phyloP scores from a whole-genome alignment of 2,888 invertebrate species.

The Thera britannica region DNA sequence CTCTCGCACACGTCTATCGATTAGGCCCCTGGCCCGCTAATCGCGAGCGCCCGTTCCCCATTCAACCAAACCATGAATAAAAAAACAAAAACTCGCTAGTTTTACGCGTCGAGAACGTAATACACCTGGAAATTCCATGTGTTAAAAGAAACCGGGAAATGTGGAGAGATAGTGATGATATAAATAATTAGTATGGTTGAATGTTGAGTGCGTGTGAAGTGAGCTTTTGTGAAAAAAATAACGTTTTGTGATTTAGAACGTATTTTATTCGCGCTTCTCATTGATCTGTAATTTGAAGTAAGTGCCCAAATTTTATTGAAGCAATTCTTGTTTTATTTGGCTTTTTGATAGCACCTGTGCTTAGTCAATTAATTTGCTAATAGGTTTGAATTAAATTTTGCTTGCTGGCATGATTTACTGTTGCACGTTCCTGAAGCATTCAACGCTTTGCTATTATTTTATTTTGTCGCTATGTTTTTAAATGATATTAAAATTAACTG shows the following conservation, averaged over 20 bases:
- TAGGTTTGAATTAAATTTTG: not conserved
- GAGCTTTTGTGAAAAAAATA: slow-evolving; percentile 9
- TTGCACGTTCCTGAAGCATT: not conserved
- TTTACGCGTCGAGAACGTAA: not conserved
- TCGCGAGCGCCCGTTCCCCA: slow-evolving; percentile 22
- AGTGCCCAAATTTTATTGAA: not conserved
- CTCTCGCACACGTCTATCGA: slow-evolving; percentile 42
- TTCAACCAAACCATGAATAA: slow-evolving; percentile 45
- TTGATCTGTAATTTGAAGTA: slow-evolving; percentile 9
- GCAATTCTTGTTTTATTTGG: not conserved
- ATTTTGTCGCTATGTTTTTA: not conserved
- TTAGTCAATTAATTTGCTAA: slow-evolving; percentile 1
- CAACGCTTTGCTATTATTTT: not conserved
- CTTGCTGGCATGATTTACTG: not conserved
- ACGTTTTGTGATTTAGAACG: slow-evolving; percentile 3
- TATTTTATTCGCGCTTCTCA: slow-evolving; percentile 1
- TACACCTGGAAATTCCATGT: not conserved
- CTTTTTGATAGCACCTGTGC: not conserved
- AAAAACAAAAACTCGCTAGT: slow-evolving; percentile 35
- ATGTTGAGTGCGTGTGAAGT: slow-evolving; percentile 14
- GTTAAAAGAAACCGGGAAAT: not conserved
- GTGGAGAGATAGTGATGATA: slow-evolving; percentile 4
- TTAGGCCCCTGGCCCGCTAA: not conserved
- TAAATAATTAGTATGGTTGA: slow-evolving; percentile 6
- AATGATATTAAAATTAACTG: not conserved